Base-by-base conservation (phyloP, 2,888 invertebrate genomes). In the Microplitis deprimator region DNA sequence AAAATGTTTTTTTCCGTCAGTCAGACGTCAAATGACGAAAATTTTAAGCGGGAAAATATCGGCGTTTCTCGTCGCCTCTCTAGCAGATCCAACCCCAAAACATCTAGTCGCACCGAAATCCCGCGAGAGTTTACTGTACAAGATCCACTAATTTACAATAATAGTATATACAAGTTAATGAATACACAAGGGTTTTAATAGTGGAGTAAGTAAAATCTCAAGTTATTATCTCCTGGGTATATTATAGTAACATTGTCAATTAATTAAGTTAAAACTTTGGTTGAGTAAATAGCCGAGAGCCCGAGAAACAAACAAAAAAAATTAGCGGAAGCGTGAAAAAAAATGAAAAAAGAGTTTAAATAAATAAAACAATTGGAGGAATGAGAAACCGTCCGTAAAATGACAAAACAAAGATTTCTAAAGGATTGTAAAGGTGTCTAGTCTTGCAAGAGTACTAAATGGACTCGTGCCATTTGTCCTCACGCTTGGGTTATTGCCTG, bases 391-490 rank as follows among this genome's bases (percentile, higher is more conserved):
- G 16, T 75, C 77, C 74, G 73, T 77, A 65, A 81, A 79, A 79
- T 79, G 72, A 76, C 41, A 29, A 69, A 68, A 67, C 39, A 67
- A 40, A 67, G 62, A 77, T 64, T 71, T 64, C 61, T 62, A 17
- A 29, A 20, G 6, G 59, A 68, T 39, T 68, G 40, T 62, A 38
- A 40, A 40, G n/a, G 39, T 39, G 39, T 65, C 64, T 29, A 64
- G 39, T 73, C 77, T 62, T 68, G 68, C 60, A 62, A 29, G 62
- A 70, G 68, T 20, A 70, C 71, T 77, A 73, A 81, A 79, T 79
- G 79, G 78, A 75, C 73, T 79, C 76, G 72, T 76, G 67, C 76
- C 79, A 79, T 81, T 80, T 80, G 67, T 80, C 74, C 75, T 81
- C 77, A 79, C 75, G 82, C 80, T 77, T 80, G 77, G 80, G 65